Base-by-base conservation (phyloP, 2,888 invertebrate species). In the Lasioglossum oenotherae region DNA sequence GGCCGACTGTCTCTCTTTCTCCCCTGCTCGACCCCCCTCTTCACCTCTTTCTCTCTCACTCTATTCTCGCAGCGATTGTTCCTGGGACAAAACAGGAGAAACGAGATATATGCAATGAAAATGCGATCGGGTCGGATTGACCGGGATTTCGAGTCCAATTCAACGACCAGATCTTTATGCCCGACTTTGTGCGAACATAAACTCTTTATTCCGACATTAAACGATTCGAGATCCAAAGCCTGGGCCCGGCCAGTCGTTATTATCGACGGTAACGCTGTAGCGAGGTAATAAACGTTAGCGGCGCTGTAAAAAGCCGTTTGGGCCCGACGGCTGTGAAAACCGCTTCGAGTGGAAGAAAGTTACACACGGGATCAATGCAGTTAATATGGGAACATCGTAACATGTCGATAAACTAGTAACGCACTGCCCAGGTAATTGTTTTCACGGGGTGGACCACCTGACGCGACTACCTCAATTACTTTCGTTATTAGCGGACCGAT, bases 41-140 rank as follows among this genome's bases (percentile, higher is more conserved):
- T 41, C 41, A 8, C 8, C 31, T 31, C 38, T 31, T 0, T 69
- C 35, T 31, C 67, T 5, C 19, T 16, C 35, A 1, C n/a, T 12
- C 27, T 41, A 60, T 79, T 53, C 38, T 41, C 44, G n/a, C 41
- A 23, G n/a, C 71, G 71, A 71, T 71, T 71, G 71, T 44, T 44
- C 71, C n/a, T 10, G n/a, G 71, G n/a, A 71, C 71, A 44, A 71
- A 31, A 71, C 71, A 44, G 41, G 71, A n/a, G 71, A 71, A 71
- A 71, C 71, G 27, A 44, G 44, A 71, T 44, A 38, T 44, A 44
- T 44, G 71, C 71, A 27, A 71, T 44, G 71, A 44, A 71, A 71
- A 71, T 71, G 41, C 71, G 41, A 71, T 71, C n/a, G n/a, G 71
- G 12, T 41, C 10, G 41, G 38, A 69, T 69, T 69, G 69, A 38